These are phyloP conservation scores for Urophycis tenuis DNA, from an alignment of 2,797 vertebrate genomes.

Conservation along the genomic window DNA sequence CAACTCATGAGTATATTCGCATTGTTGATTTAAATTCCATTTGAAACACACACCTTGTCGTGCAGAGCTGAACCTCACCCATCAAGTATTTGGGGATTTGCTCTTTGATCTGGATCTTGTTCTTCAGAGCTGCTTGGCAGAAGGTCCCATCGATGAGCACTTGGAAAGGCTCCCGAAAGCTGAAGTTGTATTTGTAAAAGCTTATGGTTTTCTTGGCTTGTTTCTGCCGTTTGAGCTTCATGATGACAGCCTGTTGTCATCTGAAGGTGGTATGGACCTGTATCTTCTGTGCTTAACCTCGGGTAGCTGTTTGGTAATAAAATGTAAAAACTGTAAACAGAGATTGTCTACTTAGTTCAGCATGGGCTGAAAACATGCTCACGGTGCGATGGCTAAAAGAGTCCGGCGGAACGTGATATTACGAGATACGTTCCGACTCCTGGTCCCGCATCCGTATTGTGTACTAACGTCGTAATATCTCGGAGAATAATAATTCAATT, in stretches of 20 bases:
- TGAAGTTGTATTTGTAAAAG: conserved; percentile 87
- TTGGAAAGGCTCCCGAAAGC: conserved; percentile 84
- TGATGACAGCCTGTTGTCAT: conserved; percentile 37
- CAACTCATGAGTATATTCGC: too few species aligned
- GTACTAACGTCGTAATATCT: neutral
- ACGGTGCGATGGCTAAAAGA: neutral
- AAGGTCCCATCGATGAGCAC: conserved; percentile 94
- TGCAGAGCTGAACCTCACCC: conserved; percentile 84
- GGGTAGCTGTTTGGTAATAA: too few species aligned
- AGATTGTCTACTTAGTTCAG: neutral
- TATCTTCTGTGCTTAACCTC: too few species aligned
- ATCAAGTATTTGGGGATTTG: conserved; percentile 91
- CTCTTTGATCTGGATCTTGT: conserved; percentile 95
- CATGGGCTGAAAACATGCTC: neutral
- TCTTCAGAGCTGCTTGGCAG: conserved; percentile 88
- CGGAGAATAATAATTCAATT: too few species aligned
- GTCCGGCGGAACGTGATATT: neutral
- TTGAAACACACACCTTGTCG: conserved; percentile 59
- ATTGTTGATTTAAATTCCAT: neutral
- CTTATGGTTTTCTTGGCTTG: conserved; percentile 84
- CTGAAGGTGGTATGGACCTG: too few species aligned
- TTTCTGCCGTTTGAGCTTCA: conserved; percentile 92
- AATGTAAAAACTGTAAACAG: too few species aligned
- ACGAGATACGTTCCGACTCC: neutral
- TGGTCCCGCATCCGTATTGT: neutral